Conservation (phyloP, 2,888 invertebrate species). For the Aquatica leii region DNA sequence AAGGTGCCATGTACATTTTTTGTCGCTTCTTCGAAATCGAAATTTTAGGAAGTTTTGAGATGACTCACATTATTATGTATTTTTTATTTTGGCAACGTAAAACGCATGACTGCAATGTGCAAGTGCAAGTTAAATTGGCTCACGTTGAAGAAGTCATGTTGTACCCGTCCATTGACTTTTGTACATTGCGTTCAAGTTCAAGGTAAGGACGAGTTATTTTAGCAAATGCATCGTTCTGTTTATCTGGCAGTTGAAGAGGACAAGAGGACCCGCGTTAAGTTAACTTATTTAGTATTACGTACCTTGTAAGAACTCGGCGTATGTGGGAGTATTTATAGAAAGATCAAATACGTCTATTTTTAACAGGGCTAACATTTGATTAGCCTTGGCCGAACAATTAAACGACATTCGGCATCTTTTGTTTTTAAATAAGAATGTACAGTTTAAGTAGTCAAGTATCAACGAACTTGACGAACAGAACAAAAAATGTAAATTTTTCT, state of each 20-base stretch:
- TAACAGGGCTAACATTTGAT: slow-evolving; percentile 38
- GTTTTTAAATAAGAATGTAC: slow-evolving; percentile 16
- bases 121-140: slow-evolving; percentile 24
- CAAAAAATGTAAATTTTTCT: slow-evolving; percentile 1
- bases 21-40: too few relatives aligned
- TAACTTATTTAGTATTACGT: slow-evolving; percentile 30
- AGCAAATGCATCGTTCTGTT: slow-evolving; percentile 45
- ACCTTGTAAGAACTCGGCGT: slow-evolving; percentile 34
- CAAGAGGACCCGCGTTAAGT: slow-evolving; percentile 9
- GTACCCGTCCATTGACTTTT: slow-evolving; percentile 45
- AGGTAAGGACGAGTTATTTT: slow-evolving; percentile 48
- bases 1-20: too few relatives aligned
- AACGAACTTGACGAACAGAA: slow-evolving; percentile 16
- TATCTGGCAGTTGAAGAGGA: slow-evolving; percentile 31
- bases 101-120: slow-evolving; percentile 21
- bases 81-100: slow-evolving; percentile 17
- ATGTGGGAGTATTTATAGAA: slow-evolving; percentile 46
- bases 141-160: slow-evolving; percentile 32
- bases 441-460: slow-evolving; percentile 18
- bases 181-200: slow-evolving; percentile 47
- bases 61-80: background rate
- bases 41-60: too few relatives aligned
- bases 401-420: slow-evolving; percentile 7
- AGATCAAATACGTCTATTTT: slow-evolving; percentile 41
- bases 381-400: slow-evolving; percentile 41